These are phyloP conservation scores for Bombus confusus DNA, from an alignment of 1,140 invertebrate species.

Conservation along the genomic window DNA sequence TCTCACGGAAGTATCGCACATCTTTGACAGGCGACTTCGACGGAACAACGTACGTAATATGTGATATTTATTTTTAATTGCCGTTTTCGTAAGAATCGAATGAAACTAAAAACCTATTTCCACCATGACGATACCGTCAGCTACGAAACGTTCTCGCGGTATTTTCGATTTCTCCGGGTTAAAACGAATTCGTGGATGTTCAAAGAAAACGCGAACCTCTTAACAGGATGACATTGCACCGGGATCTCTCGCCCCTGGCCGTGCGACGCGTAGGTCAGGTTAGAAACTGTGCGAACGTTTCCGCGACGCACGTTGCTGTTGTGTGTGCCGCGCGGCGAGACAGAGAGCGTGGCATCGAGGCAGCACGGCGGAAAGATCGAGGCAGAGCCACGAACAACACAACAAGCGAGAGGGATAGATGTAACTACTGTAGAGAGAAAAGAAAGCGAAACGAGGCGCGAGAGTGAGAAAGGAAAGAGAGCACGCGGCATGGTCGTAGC, in stretches of 20 bases:
- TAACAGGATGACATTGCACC: slow-evolving; percentile 55
- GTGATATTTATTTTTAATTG: not conserved
- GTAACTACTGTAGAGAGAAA: not conserved
- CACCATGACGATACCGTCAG: not conserved
- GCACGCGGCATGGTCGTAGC: slow-evolving; percentile 41
- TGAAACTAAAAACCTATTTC: not conserved
- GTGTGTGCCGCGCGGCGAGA: slow-evolving; percentile 38
- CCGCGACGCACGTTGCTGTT: slow-evolving; percentile 46
- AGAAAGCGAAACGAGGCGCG: slow-evolving; percentile 12
- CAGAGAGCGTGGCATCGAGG: slow-evolving; percentile 4
- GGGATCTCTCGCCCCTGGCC: slow-evolving; percentile 59
- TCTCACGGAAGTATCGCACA: not conserved
- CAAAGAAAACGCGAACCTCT: slow-evolving; percentile 4
- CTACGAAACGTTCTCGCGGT: not conserved
- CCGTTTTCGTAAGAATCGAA: not conserved
- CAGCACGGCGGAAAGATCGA: slow-evolving; percentile 47
- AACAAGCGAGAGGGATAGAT: slow-evolving; percentile 34
- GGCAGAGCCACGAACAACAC: slow-evolving; percentile 4
- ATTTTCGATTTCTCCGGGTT: not conserved
- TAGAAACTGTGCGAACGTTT: slow-evolving; percentile 67
- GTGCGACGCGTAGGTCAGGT: slow-evolving; percentile 66
- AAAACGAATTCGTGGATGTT: not conserved
- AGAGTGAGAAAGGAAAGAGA: slow-evolving; percentile 29
- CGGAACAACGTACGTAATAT: slow-evolving; percentile 53
- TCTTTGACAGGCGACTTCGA: not conserved